Percentiles rank a stretch among this genome's conserved stretches.
phyloP scores from a whole-genome alignment of 2,113 vertebrate genomes.

The Mirza zaza region DNA sequence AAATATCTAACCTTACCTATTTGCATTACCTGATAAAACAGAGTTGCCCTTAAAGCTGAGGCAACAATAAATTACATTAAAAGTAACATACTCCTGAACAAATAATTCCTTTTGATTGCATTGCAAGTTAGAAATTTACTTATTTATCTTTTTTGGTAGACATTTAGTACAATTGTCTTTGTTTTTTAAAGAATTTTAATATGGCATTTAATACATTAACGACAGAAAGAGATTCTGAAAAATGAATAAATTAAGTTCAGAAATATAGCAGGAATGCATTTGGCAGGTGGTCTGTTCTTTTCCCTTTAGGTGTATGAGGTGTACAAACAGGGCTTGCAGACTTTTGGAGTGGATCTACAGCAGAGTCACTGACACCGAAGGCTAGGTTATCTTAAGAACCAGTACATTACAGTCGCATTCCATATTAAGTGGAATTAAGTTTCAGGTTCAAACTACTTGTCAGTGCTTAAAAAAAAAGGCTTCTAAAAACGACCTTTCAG shows the following conservation, averaged over 20 bases:
- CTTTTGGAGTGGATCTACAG: background rate
- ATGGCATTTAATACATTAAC: background rate
- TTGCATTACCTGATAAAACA: background rate
- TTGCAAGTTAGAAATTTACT: background rate
- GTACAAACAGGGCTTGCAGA: background rate
- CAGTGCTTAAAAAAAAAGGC: background rate
- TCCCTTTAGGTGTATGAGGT: background rate
- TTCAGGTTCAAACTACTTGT: slow-evolving; percentile 29
- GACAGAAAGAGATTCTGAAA: background rate
- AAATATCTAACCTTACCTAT: background rate
- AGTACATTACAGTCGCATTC: background rate
- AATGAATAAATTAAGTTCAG: background rate
- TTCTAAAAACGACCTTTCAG: background rate
- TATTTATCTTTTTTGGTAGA: background rate
- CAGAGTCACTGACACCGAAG: background rate
- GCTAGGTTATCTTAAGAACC: background rate
- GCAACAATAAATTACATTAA: background rate
- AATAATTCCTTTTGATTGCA: background rate
- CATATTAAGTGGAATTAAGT: slow-evolving; percentile 41
- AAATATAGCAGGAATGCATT: background rate
- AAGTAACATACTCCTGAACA: background rate
- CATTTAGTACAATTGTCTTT: background rate
- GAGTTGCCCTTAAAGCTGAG: background rate
- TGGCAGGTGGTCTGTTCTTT: background rate
- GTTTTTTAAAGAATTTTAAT: background rate